Percentiles rank a stretch among this genome's conserved stretches.
These are phyloP conservation scores for Diploscapter pachys DNA, from an alignment of 1,140 invertebrate species.

Conservation along the genomic window DNA sequence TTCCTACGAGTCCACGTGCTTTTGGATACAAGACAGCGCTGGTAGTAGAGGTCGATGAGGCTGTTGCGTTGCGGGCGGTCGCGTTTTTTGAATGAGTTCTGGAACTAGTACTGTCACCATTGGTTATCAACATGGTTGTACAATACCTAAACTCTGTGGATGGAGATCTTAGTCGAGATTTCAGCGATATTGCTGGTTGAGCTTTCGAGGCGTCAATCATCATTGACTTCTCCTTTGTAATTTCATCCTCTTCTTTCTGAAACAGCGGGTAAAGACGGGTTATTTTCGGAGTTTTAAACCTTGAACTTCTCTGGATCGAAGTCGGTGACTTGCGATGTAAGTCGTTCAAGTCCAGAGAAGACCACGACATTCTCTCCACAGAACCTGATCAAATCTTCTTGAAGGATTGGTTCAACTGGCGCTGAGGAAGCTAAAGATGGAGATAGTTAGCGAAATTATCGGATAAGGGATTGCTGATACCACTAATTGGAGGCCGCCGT, in stretches of 20 bases:
- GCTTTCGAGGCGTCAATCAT: conserved; percentile 14
- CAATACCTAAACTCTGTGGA: conserved; percentile 5
- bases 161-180: neutral
- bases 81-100: conserved; percentile 52
- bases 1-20: conserved; percentile 34
- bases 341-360: conserved; percentile 42
- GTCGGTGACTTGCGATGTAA: conserved; percentile 27
- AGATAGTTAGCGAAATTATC: too few species aligned
- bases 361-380: conserved; percentile 48
- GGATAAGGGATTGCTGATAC: too few species aligned
- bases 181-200: conserved; percentile 6
- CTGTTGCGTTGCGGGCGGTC: conserved; percentile 52
- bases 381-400: conserved; percentile 51
- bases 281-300: conserved; percentile 10
- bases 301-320: conserved; percentile 17
- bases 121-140: conserved; percentile 9
- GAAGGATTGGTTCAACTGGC: conserved; percentile 22
- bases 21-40: conserved; percentile 29
- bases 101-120: conserved; percentile 22
- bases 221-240: conserved; percentile 13
- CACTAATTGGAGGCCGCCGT: conserved; percentile 7
- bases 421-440: neutral
- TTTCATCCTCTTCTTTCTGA: too few species aligned
- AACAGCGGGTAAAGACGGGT: neutral
- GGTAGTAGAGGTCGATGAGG: conserved; percentile 12